Conservation (phyloP, 2,888 invertebrate genomes). For the Crocallis elinguaria region DNA sequence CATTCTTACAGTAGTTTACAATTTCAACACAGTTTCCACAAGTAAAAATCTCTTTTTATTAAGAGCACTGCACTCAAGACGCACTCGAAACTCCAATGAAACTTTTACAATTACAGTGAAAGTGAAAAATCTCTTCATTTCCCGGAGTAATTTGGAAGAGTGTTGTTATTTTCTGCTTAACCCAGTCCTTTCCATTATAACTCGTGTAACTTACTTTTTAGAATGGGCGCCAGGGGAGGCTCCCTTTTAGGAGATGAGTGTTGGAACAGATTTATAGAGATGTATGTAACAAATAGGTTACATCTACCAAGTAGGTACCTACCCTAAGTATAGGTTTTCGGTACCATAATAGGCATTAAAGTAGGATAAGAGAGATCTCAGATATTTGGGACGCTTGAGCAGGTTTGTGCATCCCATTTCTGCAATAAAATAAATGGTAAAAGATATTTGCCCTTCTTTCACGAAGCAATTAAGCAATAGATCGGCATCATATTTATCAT, state of each 20-base stretch:
- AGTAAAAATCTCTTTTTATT: constrained; percentile 7
- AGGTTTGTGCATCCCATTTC: too few relatives aligned
- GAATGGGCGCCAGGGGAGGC: constrained; percentile 42
- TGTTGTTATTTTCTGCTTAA: constrained; percentile 30
- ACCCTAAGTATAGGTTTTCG: background rate
- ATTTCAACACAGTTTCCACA: background rate
- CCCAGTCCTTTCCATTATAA: constrained; percentile 47
- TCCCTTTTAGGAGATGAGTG: constrained; percentile 28
- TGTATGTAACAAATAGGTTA: background rate
- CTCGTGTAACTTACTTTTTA: constrained; percentile 46
- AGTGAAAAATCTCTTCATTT: constrained; percentile 38
- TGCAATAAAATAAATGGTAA: too few relatives aligned
- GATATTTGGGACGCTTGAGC: too few relatives aligned
- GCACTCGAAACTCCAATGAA: constrained; percentile 33
- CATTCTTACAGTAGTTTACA: background rate
- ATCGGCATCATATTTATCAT: too few relatives aligned
- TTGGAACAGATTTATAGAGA: constrained; percentile 22
- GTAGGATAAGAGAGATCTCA: too few relatives aligned
- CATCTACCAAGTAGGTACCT: background rate
- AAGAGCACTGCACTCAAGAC: constrained; percentile 2
- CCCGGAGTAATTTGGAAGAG: constrained; percentile 29
- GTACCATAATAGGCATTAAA: too few relatives aligned
- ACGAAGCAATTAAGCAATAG: too few relatives aligned
- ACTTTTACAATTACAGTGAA: constrained; percentile 34
- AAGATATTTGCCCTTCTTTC: too few relatives aligned